Base-by-base conservation (phyloP, 35 echinoderm and acorn worm species). In the Apostichopus parvimensis region DNA sequence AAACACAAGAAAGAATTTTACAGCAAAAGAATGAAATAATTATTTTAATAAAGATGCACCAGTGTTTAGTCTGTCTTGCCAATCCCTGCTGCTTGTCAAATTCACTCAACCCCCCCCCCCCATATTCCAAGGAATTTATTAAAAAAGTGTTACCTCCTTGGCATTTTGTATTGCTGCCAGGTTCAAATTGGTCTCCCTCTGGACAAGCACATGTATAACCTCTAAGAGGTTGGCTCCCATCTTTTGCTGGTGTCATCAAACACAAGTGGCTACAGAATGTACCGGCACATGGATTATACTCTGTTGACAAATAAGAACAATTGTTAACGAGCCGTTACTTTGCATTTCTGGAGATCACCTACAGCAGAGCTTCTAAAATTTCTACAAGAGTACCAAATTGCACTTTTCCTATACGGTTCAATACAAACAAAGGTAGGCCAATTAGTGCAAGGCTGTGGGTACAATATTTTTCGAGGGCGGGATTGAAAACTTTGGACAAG, bases 191-290 rank as follows among this genome's bases (percentile, higher is more conserved):
- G 55, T 92, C 91, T 61, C 80, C 80, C 45, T 92, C 91, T 21
- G 78, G 78, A 56, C 91, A 92, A 3, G 62, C 21, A 23, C 91
- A 92, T 6, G 24, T 81, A 60, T 54, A 92, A 5, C 91, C 91
- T 20, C 57, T 45, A 9, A 82, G 79, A n/a, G 53, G n/a, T 5
- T 22, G 9, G 80, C 75, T 92, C 0, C 20, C 65, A 53, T 65
- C 54, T 62, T 8, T 71, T 14, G 53, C 5, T 28, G 91, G 91
- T 2, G 80, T 92, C 56, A 82, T 58, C 23, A 92, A 56, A 92
- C 91, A 92, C 8, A 92, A 20, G 80, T 92, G 91, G 23, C 91
- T 92, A 56, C 91, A 92, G 24, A 73, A 72, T 6, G 15, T 34
- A 10, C 18, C 65, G 15, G 26, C 56, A 56, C 91, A 92, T 23